Base-by-base conservation (phyloP, 92 coral and sea anemone genomes). In the Zoanthus sansibaricus region DNA sequence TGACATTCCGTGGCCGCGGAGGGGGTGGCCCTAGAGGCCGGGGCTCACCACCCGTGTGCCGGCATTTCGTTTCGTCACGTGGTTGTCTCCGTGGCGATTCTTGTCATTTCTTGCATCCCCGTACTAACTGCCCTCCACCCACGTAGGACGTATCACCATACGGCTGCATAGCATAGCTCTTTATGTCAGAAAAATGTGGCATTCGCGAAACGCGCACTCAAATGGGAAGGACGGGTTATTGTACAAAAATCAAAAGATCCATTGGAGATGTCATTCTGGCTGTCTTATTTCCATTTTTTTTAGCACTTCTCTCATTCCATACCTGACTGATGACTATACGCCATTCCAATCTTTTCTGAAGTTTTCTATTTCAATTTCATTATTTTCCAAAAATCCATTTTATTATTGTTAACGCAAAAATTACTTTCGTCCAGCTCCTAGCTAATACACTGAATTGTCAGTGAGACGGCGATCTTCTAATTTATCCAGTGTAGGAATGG, bases 31-130 rank as follows among this genome's bases (percentile, higher is more conserved):
- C 97, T 70, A 87, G 98, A 78, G 98, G 98, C 58, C 94, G 99
- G 76, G 98, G 98, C 86, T 71, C 89, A 16, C 90, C 96, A 1
- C 97, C 98, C 1, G 42, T 92, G 17, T 97, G 99, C 88, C 98
- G 99, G 46, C 99, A 97, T 86, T 97, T 95, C 67, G 93, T 93
- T 82, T 95, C 99, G 69, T 88, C 92, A 30, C 95, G 99, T 79
- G 99, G 99, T 32, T 97, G 99, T 76, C 86, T 97, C 0, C 94
- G 98, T 71, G 99, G 99, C 78, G 94, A 93, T 80, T 90, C 88
- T 52, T 97, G 99, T 79, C 94, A 94, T 76, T 97, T 97, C 87
- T 79, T 97, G 70, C 99, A 97, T 86, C 99, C 99, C 42, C 97
- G 98, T 49, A 69, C 89, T 30, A 97, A 95, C 79, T 96, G 94